A percentile compares a stretch with the other conserved stretches of the same genome.
phyloP scores from a whole-genome alignment of 2,888 invertebrate genomes.

The Pyrochroa serraticornis region DNA sequence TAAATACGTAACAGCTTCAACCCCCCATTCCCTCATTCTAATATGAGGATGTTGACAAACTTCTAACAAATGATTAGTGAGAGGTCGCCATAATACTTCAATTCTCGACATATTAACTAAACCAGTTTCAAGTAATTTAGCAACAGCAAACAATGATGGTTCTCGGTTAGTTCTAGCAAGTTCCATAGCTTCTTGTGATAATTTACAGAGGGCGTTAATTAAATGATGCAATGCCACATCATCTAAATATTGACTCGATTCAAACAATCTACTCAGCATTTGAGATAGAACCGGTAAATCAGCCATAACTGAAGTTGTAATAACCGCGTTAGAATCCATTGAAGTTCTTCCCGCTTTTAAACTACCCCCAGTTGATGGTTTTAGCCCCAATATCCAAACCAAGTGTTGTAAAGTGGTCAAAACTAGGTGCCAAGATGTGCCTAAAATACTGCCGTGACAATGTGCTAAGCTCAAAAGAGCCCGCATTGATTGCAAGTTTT shows the following conservation, averaged over 20 bases:
- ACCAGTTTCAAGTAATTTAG: slow-evolving; percentile 97
- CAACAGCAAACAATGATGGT: slow-evolving; percentile 95
- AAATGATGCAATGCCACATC: slow-evolving; percentile 95
- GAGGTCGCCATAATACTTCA: slow-evolving; percentile 92
- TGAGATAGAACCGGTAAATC: slow-evolving; percentile 90
- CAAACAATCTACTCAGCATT: slow-evolving; percentile 91
- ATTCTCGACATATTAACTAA: slow-evolving; percentile 92
- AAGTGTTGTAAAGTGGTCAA: slow-evolving; percentile 91
- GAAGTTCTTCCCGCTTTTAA: slow-evolving; percentile 83
- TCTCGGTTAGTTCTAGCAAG: slow-evolving; percentile 94
- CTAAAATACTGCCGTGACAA: slow-evolving; percentile 89
- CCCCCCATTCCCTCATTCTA: slow-evolving; percentile 96
- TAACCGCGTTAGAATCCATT: slow-evolving; percentile 82
- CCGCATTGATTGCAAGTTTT: slow-evolving; percentile 96
- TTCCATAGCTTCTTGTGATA: slow-evolving; percentile 97
- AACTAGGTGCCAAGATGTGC: slow-evolving; percentile 94
- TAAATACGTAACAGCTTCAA: slow-evolving; percentile 92
- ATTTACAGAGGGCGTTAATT: slow-evolving; percentile 93
- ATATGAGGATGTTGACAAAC: slow-evolving; percentile 96
- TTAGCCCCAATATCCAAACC: slow-evolving; percentile 95
- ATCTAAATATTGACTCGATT: slow-evolving; percentile 91
- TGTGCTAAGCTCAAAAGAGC: slow-evolving; percentile 88
- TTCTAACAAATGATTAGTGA: slow-evolving; percentile 94
- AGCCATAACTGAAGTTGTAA: slow-evolving; percentile 96
- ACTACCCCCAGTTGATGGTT: slow-evolving; percentile 93